Base-by-base conservation (phyloP, 2,113 vertebrate genomes). In the Ramphastos sulfuratus region DNA sequence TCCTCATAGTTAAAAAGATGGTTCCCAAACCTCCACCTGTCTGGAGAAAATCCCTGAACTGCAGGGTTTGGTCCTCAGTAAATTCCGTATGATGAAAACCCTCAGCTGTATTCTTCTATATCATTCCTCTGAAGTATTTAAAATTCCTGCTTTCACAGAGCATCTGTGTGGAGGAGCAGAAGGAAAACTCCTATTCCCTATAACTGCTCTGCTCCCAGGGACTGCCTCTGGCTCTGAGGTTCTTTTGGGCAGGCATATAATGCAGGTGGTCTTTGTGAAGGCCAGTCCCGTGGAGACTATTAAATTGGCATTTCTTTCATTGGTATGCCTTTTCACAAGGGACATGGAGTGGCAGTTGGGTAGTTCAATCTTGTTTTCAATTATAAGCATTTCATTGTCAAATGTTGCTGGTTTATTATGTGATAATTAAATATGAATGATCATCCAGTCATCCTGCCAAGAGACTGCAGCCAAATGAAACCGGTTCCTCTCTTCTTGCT, bases 391-490 rank as follows among this genome's bases (percentile, higher is more conserved):
- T 97, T 95, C 85, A 92, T 96, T 95, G 95, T 91, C 0, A 1
- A 81, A 27, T 20, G 39, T 72, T 79, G 82, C 80, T 78, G 92
- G 74, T 96, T 97, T 94, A 89, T 92, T 93, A 79, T 65, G 85
- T 79, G 92, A 44, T 95, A 95, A 96, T 96, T 95, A 96, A 96
- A 96, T 95, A 82, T 87, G 95, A 97, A 78, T 92, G 90, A 83
- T 92, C 4, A 0, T 0, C 9, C 87, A 90, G 78, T 89, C 86
- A 44, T 65, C 58, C 94, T 90, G 93, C 92, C 93, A 85, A 82
- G 89, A 82, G 79, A 58, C 94, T 84, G 84, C 28, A 83, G 70
- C 73, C 24, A 12, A 81, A 75, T 37, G 31, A 90, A 95, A 90
- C 33, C 60, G 37, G 42, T 91, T 91, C 73, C 66, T 88, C 80